A percentile compares a stretch with the other conserved stretches of the same genome.
Evolutionary conservation across 2,113 vertebrate genomes (phyloP).

Genomic region (Sphaerodactylus townsendi): DNA sequence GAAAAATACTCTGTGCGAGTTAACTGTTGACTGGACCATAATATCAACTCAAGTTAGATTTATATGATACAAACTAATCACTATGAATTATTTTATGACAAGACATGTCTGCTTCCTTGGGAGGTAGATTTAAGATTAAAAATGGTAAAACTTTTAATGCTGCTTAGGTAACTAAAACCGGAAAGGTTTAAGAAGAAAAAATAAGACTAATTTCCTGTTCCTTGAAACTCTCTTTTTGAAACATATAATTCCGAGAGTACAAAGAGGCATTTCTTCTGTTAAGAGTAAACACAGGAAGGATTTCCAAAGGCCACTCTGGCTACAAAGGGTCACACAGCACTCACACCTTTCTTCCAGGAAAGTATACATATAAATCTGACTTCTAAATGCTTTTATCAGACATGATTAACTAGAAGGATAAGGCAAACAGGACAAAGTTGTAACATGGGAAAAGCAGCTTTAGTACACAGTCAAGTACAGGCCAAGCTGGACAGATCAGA

Average conservation of each 20-base stretch:
- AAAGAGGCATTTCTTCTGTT: conserved; percentile 10
- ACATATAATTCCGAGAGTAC: conserved; percentile 11
- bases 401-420: neutral
- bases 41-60: conserved; percentile 88
- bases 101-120: conserved; percentile 75
- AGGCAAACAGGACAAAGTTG: neutral
- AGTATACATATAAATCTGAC: neutral
- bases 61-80: conserved; percentile 87
- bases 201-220: conserved; percentile 47
- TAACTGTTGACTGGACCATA: conserved; percentile 91
- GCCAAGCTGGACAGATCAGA: too few relatives aligned
- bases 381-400: neutral
- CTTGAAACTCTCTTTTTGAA: conserved; percentile 20
- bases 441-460: neutral
- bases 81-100: conserved; percentile 89
- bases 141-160: conserved; percentile 79
- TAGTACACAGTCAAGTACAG: neutral
- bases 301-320: neutral
- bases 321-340: neutral
- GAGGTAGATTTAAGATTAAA: conserved; percentile 77
- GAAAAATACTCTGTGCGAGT: conserved; percentile 88
- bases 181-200: conserved; percentile 62
- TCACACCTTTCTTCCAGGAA: too few relatives aligned
- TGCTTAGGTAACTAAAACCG: conserved; percentile 72
- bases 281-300: neutral